Base-by-base conservation (phyloP, 2,888 invertebrate genomes). In the Pomacea canaliculata region DNA sequence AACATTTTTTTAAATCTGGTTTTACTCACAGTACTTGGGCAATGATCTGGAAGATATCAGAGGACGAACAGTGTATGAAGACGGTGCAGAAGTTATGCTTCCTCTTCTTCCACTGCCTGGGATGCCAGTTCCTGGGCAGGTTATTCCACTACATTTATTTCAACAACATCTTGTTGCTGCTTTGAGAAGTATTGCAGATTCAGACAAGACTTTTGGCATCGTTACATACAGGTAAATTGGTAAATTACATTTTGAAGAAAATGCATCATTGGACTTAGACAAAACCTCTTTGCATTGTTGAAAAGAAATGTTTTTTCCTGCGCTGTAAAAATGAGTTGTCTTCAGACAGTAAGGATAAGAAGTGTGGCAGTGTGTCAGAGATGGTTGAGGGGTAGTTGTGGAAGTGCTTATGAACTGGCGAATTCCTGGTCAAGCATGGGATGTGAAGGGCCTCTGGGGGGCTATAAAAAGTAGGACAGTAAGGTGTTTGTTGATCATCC, bases 91-190 rank as follows among this genome's bases (percentile, higher is more conserved):
- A 62, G 81, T 91, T 16, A 85, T 82, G 71, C 88, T 95, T 78
- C 93, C 94, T 8, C 87, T 95, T 70, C 91, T 94, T 60, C 90
- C 92, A 69, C 92, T 93, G 78, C 92, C 93, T 16, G 88, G 95
- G 71, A 93, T 95, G 49, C 89, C 94, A 23, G 94, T 95, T 82
- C 96, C 96, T 12, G 95, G 95, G 2, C 95, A 96, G 90, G 95
- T 94, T 1, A 90, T 96, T 48, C 96, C 96, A 0, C 92, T 96
- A 80, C 93, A 94, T 66, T 92, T 94, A 7, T 92, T 91, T 78
- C 91, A 93, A 77, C 90, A 92, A 59, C 89, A 92, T 49, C 92
- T 93, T 69, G 92, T 93, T 19, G 91, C 93, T 63, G 93, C 94
- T 92, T 91, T 95, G 79, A 91, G 92, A 73, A 91, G 92, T 48